Evolutionary conservation across 2,113 vertebrate genomes (phyloP).

Genomic region (Chloebia gouldiae): DNA sequence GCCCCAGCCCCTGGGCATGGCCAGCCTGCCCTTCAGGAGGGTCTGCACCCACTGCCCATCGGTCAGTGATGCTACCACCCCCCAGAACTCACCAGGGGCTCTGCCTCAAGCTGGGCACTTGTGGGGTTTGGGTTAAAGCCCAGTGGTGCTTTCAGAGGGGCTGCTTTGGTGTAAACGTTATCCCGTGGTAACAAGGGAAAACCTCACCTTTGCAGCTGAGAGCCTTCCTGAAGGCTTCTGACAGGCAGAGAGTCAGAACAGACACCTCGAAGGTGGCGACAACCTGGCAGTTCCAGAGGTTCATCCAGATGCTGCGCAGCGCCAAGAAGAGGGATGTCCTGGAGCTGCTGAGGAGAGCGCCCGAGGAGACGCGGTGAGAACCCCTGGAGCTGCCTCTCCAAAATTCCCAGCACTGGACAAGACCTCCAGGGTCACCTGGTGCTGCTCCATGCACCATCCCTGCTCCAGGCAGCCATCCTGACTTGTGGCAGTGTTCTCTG

Average conservation of each 20-base stretch:
- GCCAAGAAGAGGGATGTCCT: slow-evolving; percentile 63
- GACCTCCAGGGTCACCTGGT: fast-evolving
- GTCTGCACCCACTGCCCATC: slow-evolving; percentile 1
- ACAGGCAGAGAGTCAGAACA: not conserved
- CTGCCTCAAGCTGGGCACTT: not conserved
- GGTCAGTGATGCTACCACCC: not conserved
- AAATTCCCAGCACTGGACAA: fast-evolving
- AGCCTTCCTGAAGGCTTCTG: slow-evolving; percentile 48
- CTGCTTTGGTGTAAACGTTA: not conserved
- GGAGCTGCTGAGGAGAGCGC: slow-evolving; percentile 28
- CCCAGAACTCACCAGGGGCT: not conserved
- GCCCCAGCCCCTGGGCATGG: slow-evolving; percentile 1
- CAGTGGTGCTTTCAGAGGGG: not conserved
- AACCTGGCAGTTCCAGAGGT: slow-evolving; percentile 29
- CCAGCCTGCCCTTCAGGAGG: slow-evolving; percentile 38
- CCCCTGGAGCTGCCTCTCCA: not conserved
- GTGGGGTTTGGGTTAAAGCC: not conserved
- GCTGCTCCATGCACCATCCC: not conserved
- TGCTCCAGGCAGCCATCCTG: not conserved
- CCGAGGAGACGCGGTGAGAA: slow-evolving; percentile 42
- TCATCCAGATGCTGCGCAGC: slow-evolving; percentile 41
- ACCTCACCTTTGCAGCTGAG: slow-evolving; percentile 37
- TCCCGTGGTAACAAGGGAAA: not conserved
- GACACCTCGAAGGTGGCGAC: not conserved
- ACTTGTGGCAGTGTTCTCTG: fast-evolving